Evolutionary conservation across 2,888 invertebrate species (phyloP), one percentile per base, ranked within the genome.

Genomic region (Napeogenes inachia): DNA sequence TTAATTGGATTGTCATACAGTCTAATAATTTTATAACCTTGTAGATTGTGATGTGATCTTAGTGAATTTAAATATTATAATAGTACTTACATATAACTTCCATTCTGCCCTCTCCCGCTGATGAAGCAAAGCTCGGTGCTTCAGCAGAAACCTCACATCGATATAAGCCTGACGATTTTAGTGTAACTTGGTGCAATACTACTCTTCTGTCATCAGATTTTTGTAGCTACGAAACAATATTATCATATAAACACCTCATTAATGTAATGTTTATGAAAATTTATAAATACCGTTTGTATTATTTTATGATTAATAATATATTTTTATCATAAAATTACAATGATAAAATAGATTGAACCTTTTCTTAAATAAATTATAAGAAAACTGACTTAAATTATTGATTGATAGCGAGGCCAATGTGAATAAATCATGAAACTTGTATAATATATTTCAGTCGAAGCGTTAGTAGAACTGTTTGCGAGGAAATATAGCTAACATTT

Each of bases 71-170:
- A 73, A 21, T 21, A 21, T 21, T 55, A 54, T 30, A 60, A 54
- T 21, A 38, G 5, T 38, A 94, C 95, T 94, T 92, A 95, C 95
- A 94, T 73, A 95, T 93, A 75, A 95, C 94, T 88, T 95, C 95
- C 94, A 95, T 94, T 75, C 93, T 92, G 45, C 94, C 94, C 81
- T 95, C 95, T 57, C 93, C 94, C 68, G 94, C 93, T 0, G 93
- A 94, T 8, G 95, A 95, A 3, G 93, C 93, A 77, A 95, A 95
- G 70, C 94, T 94, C 6, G 95, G 95, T 57, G 94, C 94, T 82
- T 95, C 95, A 1, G 95, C 95, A 33, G 95, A 95, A 62, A 95
- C 94, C 81, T 95, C 95, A 77, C 95, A 95, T 69, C 93, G 91
- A 84, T 94, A 95, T 59, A 94, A 76, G 4, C 95, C 95, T 65